Base-by-base conservation (phyloP, 2,113 vertebrate species). In the Proteles cristata region DNA sequence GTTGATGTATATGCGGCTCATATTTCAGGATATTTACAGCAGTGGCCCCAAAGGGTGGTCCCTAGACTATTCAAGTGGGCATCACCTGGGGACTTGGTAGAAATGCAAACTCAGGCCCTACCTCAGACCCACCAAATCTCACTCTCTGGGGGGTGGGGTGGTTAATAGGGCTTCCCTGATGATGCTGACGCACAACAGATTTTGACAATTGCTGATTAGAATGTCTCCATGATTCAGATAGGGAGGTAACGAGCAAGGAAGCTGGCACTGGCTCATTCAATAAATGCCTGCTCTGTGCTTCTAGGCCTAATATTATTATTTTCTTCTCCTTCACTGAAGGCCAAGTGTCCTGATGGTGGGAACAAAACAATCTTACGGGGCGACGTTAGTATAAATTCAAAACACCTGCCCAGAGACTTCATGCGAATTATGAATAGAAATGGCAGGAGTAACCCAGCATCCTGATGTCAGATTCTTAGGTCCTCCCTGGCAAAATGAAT, bases 221-320 rank as follows among this genome's bases (percentile, higher is more conserved):
- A 71, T 25, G 33, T 92, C 84, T 85, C 94, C 35, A 65, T 66
- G 65, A 96, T 26, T 82, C 68, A 95, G 92, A 65, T 39, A 87
- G 58, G 35, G 66, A 39, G 28, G 45, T 91, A 80, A 83, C 68
- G 43, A 63, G 66, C 61, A 61, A 48, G 53, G 45, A 48, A 74
- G 74, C 48, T 92, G 86, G 65, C 43, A 91, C 0, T 93, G 93
- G 84, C 53, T 95, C 58, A 76, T 92, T 96, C 94, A 93, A 45
- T 92, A 93, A 55, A 90, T 88, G 81, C 68, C 77, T n/a, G 58
- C 43, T 93, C 88, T 96, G 65, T 48, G 85, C 81, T 93, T 90
- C 90, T 48, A 85, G 94, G 76, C 81, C 90, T 96, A 88, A 71
- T 35, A 43, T 87, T 96, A 96, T 88, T 85, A 95, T 88, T 92